phyloP scores from a whole-genome alignment of 2,113 vertebrate genomes.

The Bagarius yarrelli region DNA sequence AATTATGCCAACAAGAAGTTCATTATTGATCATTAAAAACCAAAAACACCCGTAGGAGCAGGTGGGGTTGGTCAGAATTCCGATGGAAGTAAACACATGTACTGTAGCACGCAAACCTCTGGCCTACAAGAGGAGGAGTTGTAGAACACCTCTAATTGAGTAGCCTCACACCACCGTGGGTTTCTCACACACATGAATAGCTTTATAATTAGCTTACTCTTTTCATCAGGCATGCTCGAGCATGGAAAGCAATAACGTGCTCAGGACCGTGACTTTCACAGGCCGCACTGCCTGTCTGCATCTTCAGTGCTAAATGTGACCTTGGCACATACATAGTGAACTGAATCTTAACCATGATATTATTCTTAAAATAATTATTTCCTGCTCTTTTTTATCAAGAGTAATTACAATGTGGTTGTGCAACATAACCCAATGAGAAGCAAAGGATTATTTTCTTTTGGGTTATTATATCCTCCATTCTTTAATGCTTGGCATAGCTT shows the following conservation, averaged over 20 bases:
- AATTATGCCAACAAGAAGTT: background rate
- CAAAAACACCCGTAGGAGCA: background rate
- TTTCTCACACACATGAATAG: background rate
- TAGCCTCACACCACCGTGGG: background rate
- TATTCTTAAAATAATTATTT: background rate
- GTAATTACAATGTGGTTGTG: background rate
- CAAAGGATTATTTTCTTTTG: too few relatives aligned
- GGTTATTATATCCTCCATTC: too few relatives aligned
- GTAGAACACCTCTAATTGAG: background rate
- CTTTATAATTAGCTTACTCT: conserved; percentile 1
- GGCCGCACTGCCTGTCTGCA: background rate
- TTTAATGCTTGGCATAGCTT: too few relatives aligned
- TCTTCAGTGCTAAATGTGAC: conserved; percentile 1
- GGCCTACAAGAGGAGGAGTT: background rate
- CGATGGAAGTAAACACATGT: background rate
- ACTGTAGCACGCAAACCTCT: background rate
- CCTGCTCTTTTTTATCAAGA: background rate
- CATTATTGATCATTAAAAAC: background rate
- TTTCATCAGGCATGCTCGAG: background rate
- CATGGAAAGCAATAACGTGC: background rate
- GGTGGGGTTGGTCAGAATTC: background rate
- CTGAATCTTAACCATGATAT: background rate
- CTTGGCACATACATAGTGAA: conserved; percentile 3
- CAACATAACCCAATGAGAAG: too few relatives aligned
- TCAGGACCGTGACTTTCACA: background rate